Conservation (phyloP, 2,797 vertebrate genomes). For the Gallinago stenura region DNA sequence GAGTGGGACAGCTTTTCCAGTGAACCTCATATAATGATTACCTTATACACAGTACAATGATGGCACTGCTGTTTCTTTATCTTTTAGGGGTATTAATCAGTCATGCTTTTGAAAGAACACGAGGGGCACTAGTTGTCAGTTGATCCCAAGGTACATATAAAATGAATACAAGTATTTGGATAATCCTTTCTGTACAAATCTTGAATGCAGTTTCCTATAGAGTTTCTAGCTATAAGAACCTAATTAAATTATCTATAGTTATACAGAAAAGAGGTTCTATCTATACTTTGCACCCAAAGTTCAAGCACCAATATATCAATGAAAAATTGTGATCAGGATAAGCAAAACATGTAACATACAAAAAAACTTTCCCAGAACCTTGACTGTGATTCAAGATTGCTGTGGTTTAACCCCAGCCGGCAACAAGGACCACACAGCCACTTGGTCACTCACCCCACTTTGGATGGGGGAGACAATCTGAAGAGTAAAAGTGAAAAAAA, state of each 20-base stretch:
- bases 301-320: neutral
- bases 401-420: neutral
- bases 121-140: neutral
- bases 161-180: neutral
- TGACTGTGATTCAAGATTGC: neutral
- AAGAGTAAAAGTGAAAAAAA: neutral
- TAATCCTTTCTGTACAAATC: neutral
- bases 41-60: neutral
- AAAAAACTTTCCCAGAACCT: neutral
- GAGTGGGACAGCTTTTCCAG: neutral
- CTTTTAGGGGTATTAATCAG: neutral
- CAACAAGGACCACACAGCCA: neutral
- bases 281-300: neutral
- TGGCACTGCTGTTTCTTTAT: neutral
- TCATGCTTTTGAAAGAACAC: neutral
- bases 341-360: neutral
- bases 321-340: neutral
- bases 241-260: neutral
- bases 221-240: neutral
- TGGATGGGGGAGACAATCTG: neutral
- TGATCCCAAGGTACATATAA: neutral
- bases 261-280: neutral
- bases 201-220: neutral
- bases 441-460: neutral
- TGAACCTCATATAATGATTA: neutral